Percentiles rank a stretch among this genome's conserved stretches.
phyloP scores from a whole-genome alignment of 23 tunicate genomes.

The Halocynthia roretzi region DNA sequence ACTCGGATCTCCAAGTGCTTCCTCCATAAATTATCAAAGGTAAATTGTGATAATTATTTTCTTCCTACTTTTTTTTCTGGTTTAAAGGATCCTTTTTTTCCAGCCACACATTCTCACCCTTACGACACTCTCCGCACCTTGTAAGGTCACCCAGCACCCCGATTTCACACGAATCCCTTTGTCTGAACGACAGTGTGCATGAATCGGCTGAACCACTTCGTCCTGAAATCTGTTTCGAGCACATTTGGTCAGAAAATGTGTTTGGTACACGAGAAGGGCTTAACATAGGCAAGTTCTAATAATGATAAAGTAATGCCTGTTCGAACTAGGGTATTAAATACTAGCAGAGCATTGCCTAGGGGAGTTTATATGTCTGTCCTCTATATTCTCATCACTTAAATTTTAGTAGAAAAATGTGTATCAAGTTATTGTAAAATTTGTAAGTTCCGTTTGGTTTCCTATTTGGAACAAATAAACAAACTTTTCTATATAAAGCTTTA shows the following conservation, averaged over 20 bases:
- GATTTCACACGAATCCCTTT: conserved; percentile 77
- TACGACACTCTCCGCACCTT: conserved; percentile 78
- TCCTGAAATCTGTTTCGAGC: conserved; percentile 86
- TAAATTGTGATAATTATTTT: neutral
- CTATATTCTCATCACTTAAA: too few species aligned
- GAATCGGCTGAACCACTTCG: conserved; percentile 86
- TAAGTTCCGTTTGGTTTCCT: too few species aligned
- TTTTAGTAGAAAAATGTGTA: too few species aligned
- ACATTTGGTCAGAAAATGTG: conserved; percentile 78
- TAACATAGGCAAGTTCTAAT: conserved; percentile 34
- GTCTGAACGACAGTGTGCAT: conserved; percentile 71
- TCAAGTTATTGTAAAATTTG: too few species aligned
- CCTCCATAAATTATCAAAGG: conserved; percentile 58
- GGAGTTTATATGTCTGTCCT: too few species aligned
- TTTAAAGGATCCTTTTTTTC: conserved; percentile 3
- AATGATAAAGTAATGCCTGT: too few species aligned
- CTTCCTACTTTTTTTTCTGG: too few species aligned
- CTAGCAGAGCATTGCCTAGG: too few species aligned
- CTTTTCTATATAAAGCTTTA: too few species aligned
- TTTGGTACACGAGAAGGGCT: conserved; percentile 68
- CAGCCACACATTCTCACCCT: conserved; percentile 82
- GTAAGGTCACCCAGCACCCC: conserved; percentile 75
- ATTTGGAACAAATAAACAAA: too few species aligned
- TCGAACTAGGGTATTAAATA: too few species aligned
- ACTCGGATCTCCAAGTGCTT: conserved; percentile 68